Evolutionary conservation across 2,888 invertebrate species (phyloP).

Genomic region (Barypeithes pellucidus): DNA sequence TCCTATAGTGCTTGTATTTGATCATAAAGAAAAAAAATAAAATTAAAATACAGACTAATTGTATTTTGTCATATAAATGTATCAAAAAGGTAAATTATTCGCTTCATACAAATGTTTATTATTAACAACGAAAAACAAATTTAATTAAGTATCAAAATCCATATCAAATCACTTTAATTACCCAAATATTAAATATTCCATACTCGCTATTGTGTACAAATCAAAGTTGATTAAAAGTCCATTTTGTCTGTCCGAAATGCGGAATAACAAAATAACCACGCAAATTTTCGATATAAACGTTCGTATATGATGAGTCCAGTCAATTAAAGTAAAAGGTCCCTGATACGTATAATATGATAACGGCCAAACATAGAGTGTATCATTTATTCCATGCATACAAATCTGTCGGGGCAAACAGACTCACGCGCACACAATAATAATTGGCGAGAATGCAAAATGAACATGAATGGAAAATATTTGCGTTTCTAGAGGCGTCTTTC

Average conservation of each 20-base stretch:
- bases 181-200: conserved; percentile 48
- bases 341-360: conserved; percentile 63
- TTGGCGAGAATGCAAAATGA: conserved; percentile 63
- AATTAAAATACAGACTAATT: not conserved
- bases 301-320: conserved; percentile 61
- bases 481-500: conserved; percentile 53
- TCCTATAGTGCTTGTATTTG: too few species aligned
- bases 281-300: conserved; percentile 40
- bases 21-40: too few species aligned
- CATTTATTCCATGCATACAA: conserved; percentile 71
- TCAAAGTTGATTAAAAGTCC: conserved; percentile 54
- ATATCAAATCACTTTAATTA: conserved; percentile 47
- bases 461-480: conserved; percentile 64
- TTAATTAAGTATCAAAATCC: conserved; percentile 40
- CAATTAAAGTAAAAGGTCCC: conserved; percentile 64
- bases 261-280: conserved; percentile 48
- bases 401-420: conserved; percentile 63
- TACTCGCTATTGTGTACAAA: conserved; percentile 51
- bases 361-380: conserved; percentile 61
- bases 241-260: conserved; percentile 48
- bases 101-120: conserved; percentile 7
- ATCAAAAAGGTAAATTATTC: conserved; percentile 1
- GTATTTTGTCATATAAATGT: not conserved
- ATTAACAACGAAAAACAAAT: conserved; percentile 7
- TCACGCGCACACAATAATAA: conserved; percentile 69